A percentile compares a stretch with the other conserved stretches of the same genome.
phyloP scores from a whole-genome alignment of 2,888 invertebrate species.

The Protodeltote pygarga region DNA sequence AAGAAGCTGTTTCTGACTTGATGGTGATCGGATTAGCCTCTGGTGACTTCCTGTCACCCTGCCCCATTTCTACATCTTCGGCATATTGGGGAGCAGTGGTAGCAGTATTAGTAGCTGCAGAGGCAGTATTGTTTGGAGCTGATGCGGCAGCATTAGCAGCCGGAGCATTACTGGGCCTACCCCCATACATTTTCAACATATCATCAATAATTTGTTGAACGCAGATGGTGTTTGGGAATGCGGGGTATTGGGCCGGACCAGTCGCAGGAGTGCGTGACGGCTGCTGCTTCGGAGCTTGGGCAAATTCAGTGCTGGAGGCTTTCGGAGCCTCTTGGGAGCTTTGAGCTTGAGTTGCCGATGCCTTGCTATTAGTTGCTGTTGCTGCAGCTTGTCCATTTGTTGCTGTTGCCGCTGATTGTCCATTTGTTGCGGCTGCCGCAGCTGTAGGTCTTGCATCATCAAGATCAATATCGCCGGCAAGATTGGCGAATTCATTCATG shows the following conservation, averaged over 20 bases:
- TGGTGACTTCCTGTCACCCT: conserved; percentile 51
- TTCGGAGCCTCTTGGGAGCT: conserved; percentile 32
- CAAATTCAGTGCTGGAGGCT: conserved; percentile 25
- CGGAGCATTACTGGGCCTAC: neutral
- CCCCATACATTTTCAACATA: conserved; percentile 12
- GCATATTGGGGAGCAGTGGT: conserved; percentile 25
- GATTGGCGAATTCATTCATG: conserved; percentile 85
- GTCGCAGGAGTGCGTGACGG: conserved; percentile 24
- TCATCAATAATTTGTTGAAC: conserved; percentile 6
- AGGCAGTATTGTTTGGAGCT: conserved; percentile 13
- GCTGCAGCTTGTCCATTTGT: conserved; percentile 27
- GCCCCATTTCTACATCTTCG: conserved; percentile 60
- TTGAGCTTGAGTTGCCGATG: conserved; percentile 21
- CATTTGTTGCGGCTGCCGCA: conserved; percentile 28
- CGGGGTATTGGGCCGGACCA: conserved; percentile 28
- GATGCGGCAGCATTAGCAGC: conserved; percentile 13
- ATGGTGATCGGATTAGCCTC: conserved; percentile 29
- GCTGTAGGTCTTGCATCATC: conserved; percentile 45
- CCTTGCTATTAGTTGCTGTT: conserved; percentile 14
- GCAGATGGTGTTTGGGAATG: neutral
- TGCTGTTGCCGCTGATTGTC: conserved; percentile 17
- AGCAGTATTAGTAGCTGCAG: conserved; percentile 11
- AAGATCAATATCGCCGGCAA: conserved; percentile 74
- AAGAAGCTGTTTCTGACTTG: conserved; percentile 44
- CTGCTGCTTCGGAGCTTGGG: conserved; percentile 34